These are phyloP conservation scores for Schizothorax lantsangensis DNA, from an alignment of 2,797 vertebrate species.

Conservation along the genomic window DNA sequence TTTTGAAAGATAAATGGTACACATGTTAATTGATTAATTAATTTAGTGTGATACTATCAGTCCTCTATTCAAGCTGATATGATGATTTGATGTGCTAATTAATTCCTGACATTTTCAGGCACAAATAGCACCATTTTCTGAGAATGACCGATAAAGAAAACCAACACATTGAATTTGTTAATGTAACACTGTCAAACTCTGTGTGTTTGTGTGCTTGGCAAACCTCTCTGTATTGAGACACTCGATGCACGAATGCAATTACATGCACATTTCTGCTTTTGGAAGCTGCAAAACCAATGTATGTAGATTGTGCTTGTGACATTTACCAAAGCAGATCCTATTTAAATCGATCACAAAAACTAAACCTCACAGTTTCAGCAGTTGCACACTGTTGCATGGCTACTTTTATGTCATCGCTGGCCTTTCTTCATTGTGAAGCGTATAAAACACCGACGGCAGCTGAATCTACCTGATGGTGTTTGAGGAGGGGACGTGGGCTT, in stretches of 20 bases:
- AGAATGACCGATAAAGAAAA: constrained; percentile 7
- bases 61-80: constrained; percentile 8
- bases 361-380: not conserved
- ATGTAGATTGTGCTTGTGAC: not conserved
- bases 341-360: not conserved
- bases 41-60: not conserved
- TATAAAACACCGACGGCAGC: not conserved
- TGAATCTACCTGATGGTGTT: constrained; percentile 48
- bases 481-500: constrained; percentile 52
- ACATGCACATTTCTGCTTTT: not conserved
- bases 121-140: not conserved
- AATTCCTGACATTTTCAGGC: constrained; percentile 4
- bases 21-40: not conserved
- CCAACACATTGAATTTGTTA: not conserved
- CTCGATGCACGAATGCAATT: not conserved
- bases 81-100: not conserved
- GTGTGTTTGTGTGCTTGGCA: not conserved
- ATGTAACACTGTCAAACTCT: not conserved
- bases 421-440: constrained; percentile 34
- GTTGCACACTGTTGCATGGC: constrained; percentile 5
- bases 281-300: not conserved
- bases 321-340: not conserved
- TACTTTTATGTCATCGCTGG: constrained; percentile 51
- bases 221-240: not conserved
- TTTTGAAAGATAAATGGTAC: not conserved